Evolutionary conservation across 2,113 vertebrate species (phyloP), one percentile per base, ranked within the genome.

Genomic region (Tautogolabrus adspersus): DNA sequence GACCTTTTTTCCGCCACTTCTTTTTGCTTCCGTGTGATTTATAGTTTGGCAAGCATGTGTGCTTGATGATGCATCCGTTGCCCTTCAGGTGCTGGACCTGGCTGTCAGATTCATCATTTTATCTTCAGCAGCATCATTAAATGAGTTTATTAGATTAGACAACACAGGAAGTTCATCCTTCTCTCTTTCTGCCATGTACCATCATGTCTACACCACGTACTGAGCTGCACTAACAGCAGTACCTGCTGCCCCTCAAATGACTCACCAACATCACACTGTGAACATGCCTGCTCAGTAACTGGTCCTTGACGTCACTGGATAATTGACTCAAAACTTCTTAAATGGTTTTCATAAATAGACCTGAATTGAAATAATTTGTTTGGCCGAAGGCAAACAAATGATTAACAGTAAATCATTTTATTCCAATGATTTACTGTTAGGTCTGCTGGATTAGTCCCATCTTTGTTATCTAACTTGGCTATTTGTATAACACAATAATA

Each of bases 81-180:
- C 76, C 88, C 90, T 88, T 84, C 86, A 84, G 59, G 63, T 88
- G 85, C 85, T 71, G 69, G 54, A 57, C 62, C 23, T 57, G 21
- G 51, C 64, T 83, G 89, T 85, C 79, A 69, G 46, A 70, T 87
- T 87, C 66, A 74, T 75, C 61, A 63, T 80, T 85, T 82, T 75
- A 83, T 85, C 80, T 82, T 82, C 79, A 80, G 52, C 72, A 63
- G 76, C 63, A 30, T 86, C 70, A 74, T 75, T 88, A 83, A 79
- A 88, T 81, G 76, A 76, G 73, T 83, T 77, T 74, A 81, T 81
- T 83, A 63, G 59, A 52, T 81, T 72, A 67, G 70, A 76, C 67
- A 18, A 74, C 19, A 16, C 44, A 72, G 65, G 51, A 77, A 69
- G 83, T 81, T 81, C 84, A 83, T 87, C 54, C 66, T 79, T 74